Conservation (phyloP, 2,113 vertebrate genomes). For the Prunella fulvescens region DNA sequence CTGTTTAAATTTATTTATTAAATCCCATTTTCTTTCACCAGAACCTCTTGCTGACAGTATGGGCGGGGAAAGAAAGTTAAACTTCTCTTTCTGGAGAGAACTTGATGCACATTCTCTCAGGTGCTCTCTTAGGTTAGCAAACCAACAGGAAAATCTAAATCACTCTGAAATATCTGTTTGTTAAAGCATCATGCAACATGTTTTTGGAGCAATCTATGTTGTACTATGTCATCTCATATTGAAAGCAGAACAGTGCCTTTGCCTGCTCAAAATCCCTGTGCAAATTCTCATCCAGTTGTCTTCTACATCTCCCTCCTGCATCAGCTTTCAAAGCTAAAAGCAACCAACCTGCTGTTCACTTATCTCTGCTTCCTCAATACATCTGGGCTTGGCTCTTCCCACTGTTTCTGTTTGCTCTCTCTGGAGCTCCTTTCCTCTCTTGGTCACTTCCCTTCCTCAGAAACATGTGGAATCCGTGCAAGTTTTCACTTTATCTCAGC, state of each 20-base stretch:
- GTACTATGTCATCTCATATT: neutral
- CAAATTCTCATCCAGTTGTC: neutral
- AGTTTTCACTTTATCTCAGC: neutral
- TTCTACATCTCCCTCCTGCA: neutral
- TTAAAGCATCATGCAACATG: neutral
- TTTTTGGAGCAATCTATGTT: neutral
- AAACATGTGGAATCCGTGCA: accelerated
- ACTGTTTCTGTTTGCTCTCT: neutral
- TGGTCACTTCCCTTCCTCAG: neutral
- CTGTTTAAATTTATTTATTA: neutral
- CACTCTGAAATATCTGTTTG: neutral
- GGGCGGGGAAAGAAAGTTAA: neutral
- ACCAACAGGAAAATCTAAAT: neutral
- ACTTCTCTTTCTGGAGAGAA: neutral
- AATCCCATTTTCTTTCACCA: neutral
- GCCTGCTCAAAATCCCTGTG: neutral
- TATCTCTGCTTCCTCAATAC: neutral
- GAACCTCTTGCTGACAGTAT: neutral
- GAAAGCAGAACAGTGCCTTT: neutral
- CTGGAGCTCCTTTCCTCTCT: neutral
- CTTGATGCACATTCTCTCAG: neutral
- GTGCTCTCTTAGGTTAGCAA: neutral
- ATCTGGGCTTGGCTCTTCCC: neutral
- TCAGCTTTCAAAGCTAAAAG: neutral
- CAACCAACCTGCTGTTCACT: neutral